These are phyloP conservation scores for Tiphia femorata DNA, from an alignment of 2,888 invertebrate genomes.

Conservation along the genomic window DNA sequence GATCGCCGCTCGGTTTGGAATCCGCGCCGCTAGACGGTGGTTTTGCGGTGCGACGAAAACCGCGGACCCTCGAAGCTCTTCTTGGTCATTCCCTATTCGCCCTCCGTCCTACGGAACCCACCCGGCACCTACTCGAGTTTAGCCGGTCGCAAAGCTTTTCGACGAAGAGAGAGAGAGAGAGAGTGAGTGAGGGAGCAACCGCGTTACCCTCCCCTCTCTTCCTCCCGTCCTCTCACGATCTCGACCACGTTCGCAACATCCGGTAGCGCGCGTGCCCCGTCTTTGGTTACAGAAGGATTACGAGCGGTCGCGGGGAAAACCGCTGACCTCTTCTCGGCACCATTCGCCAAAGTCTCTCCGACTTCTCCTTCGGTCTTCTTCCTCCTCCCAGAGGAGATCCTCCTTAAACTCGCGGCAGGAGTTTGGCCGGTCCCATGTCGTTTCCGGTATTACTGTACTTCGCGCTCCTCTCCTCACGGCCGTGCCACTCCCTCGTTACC, in stretches of 20 bases:
- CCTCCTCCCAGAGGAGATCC: no score
- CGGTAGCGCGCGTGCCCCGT: conserved; percentile 30
- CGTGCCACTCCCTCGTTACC: neutral
- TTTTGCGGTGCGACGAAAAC: conserved; percentile 64
- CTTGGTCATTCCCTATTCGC: conserved; percentile 36
- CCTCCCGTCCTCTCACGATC: neutral
- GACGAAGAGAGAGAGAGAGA: no score
- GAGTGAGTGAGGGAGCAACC: no score
- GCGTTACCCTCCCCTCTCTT: neutral
- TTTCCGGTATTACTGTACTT: neutral
- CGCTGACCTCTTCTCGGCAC: neutral
- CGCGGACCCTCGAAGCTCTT: conserved; percentile 52
- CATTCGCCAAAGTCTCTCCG: no score
- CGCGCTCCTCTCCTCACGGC: neutral
- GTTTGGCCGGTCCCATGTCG: no score
- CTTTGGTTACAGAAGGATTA: conserved; percentile 32
- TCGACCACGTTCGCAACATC: neutral
- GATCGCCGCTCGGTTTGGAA: conserved; percentile 50
- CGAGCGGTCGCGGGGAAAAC: neutral
- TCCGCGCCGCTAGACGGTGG: conserved; percentile 63
- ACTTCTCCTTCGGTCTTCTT: no score
- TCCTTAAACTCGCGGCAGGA: no score
- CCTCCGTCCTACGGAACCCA: conserved; percentile 23
- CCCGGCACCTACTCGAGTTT: conserved; percentile 38
- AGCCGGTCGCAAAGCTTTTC: neutral